phyloP scores from a whole-genome alignment of 1,140 invertebrate species.

The Forficula auricularia region DNA sequence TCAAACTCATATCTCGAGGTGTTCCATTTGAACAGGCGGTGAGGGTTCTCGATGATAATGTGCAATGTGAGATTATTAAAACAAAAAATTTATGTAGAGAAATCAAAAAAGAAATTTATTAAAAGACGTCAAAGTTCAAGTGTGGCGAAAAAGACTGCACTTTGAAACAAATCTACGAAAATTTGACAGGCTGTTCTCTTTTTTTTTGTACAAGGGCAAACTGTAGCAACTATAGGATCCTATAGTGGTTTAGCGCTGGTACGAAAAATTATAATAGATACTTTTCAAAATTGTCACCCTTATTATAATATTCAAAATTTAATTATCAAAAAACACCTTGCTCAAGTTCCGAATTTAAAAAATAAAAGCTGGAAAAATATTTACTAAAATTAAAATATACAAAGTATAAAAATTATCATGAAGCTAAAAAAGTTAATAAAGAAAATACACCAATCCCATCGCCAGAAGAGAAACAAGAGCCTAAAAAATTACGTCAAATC shows the following conservation, averaged over 20 bases:
- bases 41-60: slow-evolving; percentile 71
- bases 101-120: slow-evolving; percentile 87
- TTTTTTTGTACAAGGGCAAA: slow-evolving; percentile 91
- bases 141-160: slow-evolving; percentile 92
- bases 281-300: slow-evolving; percentile 99
- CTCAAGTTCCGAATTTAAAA: slow-evolving; percentile 76
- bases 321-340: slow-evolving; percentile 93
- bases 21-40: slow-evolving; percentile 92
- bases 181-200: slow-evolving; percentile 98
- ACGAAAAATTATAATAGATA: slow-evolving; percentile 82
- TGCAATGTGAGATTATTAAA: slow-evolving; percentile 92
- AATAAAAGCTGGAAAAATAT: slow-evolving; percentile 97
- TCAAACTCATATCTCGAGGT: slow-evolving; percentile 85
- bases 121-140: slow-evolving; percentile 88
- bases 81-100: slow-evolving; percentile 81
- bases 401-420: slow-evolving; percentile 70
- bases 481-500: too few relatives aligned
- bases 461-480: too few relatives aligned
- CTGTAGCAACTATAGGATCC: slow-evolving; percentile 89
- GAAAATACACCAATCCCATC: slow-evolving; percentile 97
- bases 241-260: slow-evolving; percentile 81
- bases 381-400: slow-evolving; percentile 90
- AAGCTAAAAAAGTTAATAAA: slow-evolving; percentile 72
- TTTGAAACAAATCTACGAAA: slow-evolving; percentile 90
- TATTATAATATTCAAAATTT: slow-evolving; percentile 97